Conservation (phyloP, 64 coral and sea anemone genomes). For the Hydrozoanthus tunicans region DNA sequence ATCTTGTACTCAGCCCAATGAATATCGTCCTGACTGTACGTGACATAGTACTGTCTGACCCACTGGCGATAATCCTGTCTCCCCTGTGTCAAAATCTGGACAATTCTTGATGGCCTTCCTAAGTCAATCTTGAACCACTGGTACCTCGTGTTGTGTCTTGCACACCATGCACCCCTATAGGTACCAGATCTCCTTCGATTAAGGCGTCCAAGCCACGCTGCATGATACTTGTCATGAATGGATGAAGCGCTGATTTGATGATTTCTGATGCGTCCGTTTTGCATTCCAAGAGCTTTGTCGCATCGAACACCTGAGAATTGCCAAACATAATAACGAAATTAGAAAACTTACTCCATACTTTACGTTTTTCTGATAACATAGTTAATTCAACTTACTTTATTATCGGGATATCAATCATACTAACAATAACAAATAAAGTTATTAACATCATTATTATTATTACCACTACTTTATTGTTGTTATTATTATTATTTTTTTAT, state of each 20-base stretch:
- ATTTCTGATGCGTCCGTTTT: slow-evolving; percentile 28
- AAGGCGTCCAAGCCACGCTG: slow-evolving; percentile 32
- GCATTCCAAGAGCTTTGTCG: slow-evolving; percentile 32
- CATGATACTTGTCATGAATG: slow-evolving; percentile 11
- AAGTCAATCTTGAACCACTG: slow-evolving; percentile 57
- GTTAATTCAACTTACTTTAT: no score
- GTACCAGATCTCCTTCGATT: background rate
- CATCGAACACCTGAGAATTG: background rate
- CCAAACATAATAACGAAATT: no score
- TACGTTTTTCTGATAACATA: no score
- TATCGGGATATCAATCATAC: no score
- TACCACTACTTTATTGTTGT: no score
- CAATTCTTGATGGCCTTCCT: background rate
- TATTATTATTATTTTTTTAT: no score
- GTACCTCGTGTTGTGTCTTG: slow-evolving; percentile 12
- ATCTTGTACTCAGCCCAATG: slow-evolving; percentile 8
- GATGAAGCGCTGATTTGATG: slow-evolving; percentile 29
- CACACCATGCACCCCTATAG: slow-evolving; percentile 29
- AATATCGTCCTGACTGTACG: background rate
- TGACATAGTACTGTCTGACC: slow-evolving; percentile 8
- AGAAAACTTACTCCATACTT: no score
- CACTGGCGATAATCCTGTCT: slow-evolving; percentile 14
- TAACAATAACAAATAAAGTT: no score
- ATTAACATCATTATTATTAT: no score
- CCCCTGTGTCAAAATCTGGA: slow-evolving; percentile 46